Evolutionary conservation across 2,888 invertebrate genomes (phyloP).

Genomic region (Agrotis exclamationis): DNA sequence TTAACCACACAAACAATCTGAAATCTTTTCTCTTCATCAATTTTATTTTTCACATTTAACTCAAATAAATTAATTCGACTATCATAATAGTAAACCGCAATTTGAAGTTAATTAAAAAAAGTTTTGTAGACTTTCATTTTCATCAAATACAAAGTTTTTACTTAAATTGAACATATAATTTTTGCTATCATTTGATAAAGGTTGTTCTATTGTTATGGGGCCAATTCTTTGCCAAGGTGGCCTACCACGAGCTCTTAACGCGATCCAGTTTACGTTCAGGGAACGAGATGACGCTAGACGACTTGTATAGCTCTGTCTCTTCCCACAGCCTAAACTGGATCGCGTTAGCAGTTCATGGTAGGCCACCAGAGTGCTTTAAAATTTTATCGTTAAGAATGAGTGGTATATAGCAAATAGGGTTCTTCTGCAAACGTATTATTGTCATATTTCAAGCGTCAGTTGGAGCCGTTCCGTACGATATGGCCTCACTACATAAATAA

Average conservation of each 20-base stretch:
- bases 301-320: no score
- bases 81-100: constrained; percentile 24
- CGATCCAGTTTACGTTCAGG: no score
- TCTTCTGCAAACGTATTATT: constrained; percentile 59
- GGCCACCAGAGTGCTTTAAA: no score
- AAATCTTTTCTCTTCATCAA: not conserved
- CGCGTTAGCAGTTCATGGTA: no score
- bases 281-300: no score
- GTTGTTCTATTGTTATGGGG: not conserved
- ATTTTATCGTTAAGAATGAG: constrained; percentile 15
- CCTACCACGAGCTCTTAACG: no score
- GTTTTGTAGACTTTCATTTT: constrained; percentile 20
- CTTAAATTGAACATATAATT: constrained; percentile 1
- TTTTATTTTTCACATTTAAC: constrained; percentile 8
- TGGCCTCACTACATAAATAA: constrained; percentile 58
- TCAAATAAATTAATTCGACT: constrained; percentile 19
- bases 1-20: not conserved
- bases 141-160: constrained; percentile 14
- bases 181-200: constrained; percentile 10
- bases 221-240: not conserved
- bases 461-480: constrained; percentile 48
- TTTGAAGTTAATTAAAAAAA: constrained; percentile 44
- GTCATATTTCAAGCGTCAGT: constrained; percentile 65
- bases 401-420: constrained; percentile 31
- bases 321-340: no score